A percentile compares a stretch with the other conserved stretches of the same genome.
Conservation (phyloP, 2,888 invertebrate species). For the Noctua fimbriata region DNA sequence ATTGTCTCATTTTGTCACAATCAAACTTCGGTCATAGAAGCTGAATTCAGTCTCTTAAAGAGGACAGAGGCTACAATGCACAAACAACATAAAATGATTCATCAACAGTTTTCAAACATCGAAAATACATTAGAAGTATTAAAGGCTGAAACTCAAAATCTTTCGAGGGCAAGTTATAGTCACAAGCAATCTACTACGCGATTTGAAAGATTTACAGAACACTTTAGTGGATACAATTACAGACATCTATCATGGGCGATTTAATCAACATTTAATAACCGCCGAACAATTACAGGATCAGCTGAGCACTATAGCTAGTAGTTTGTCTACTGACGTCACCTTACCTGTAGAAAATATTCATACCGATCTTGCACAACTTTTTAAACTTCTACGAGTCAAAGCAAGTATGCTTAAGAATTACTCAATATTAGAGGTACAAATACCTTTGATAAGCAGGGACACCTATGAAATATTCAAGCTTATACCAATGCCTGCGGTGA, state of each 20-base stretch:
- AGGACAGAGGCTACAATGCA: conserved; percentile 4
- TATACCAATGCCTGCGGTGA: conserved; percentile 11
- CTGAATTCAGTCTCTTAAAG: conserved; percentile 2
- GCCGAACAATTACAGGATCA: neutral
- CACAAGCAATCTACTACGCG: no score
- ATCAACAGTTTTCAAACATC: conserved; percentile 4
- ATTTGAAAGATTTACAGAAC: no score
- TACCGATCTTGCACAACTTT: neutral
- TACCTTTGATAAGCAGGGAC: conserved; percentile 11
- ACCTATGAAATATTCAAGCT: conserved; percentile 26
- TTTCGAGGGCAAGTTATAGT: neutral
- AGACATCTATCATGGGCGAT: neutral
- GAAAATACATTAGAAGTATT: conserved; percentile 9
- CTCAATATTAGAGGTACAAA: conserved; percentile 1
- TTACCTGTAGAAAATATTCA: neutral
- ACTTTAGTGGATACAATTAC: neutral
- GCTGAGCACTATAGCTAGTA: neutral
- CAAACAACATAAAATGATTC: conserved; percentile 14
- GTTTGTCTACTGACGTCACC: neutral
- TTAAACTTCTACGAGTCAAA: neutral
- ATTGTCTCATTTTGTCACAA: no score
- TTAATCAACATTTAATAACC: neutral
- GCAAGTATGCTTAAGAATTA: neutral
- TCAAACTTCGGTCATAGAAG: neutral
- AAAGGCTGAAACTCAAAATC: conserved; percentile 13